Conservation (phyloP, 2,797 vertebrate genomes). For the Muraenolepis orangiensis region DNA sequence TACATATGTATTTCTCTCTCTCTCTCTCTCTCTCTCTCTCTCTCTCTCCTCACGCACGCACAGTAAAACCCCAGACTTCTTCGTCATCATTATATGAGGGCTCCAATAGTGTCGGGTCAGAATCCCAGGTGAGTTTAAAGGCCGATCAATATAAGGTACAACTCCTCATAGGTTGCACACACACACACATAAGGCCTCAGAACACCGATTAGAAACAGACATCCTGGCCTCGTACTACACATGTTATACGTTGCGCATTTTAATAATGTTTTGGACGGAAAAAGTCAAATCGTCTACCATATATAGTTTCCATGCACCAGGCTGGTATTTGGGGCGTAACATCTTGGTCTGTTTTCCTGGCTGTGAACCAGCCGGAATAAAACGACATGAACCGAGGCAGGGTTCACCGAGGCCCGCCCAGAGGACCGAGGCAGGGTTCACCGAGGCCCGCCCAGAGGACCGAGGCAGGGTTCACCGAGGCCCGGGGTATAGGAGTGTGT, state of each 20-base stretch:
- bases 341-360: neutral
- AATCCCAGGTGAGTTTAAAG: neutral
- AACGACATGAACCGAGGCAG: neutral
- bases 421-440: no score
- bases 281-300: neutral
- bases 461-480: no score
- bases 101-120: neutral
- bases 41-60: constrained; percentile 1
- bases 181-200: neutral
- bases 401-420: no score
- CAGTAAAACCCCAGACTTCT: neutral
- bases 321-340: neutral
- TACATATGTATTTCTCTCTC: neutral
- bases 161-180: no score
- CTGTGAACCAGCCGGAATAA: no score
- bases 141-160: neutral
- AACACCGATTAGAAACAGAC: neutral
- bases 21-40: neutral
- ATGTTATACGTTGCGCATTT: neutral
- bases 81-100: neutral
- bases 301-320: neutral
- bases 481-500: no score
- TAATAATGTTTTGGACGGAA: neutral
- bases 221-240: neutral
- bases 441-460: no score